Base-by-base conservation (phyloP, 2,113 vertebrate genomes). In the Eonycteris spelaea region DNA sequence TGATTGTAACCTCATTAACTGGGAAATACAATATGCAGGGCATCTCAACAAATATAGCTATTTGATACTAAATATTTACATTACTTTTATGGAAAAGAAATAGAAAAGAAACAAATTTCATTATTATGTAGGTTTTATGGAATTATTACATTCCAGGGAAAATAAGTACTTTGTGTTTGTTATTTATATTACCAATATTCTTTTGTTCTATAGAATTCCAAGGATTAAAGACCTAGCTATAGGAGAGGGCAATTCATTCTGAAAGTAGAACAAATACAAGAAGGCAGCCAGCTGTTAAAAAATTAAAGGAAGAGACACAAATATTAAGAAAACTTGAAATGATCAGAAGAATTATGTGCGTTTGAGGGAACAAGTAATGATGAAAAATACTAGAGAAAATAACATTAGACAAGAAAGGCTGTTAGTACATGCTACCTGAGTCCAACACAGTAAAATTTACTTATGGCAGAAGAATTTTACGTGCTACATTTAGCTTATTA, bases 151-250 rank as follows among this genome's bases (percentile, higher is more conserved):
- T 89, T 84, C 7, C 75, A 91, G 40, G 16, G 26, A 48, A 90
- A 89, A 86, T 22, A 96, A 79, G 73, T 73, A 70, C 35, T 82
- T 95, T 80, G 16, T 8, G 57, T 97, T 94, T 84, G 14, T 15
- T 85, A 35, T 61, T 43, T 92, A 24, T 26, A 38, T 55, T 88
- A 82, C 6, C 15, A n/a, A 0, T 57, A 28, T 48, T 70, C 11
- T 87, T 94, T 87, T 87, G 33, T 43, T 89, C 1, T 90, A 2
- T 67, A 35, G 26, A 70, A 61, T 70, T 78, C 33, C 22, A 90
- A n/a, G 26, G 5, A 59, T 19, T 90, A 85, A 89, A 86, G 8
- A 80, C 9, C 14, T 63, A 30, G 14, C 7, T 67, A 30, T 63
- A 7, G 55, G 61, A 91, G 33, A 86, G 6, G 43, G 11, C 43